phyloP scores from a whole-genome alignment of 37 sponge, comb jelly and placozoan species.

The Geodia barretti region DNA sequence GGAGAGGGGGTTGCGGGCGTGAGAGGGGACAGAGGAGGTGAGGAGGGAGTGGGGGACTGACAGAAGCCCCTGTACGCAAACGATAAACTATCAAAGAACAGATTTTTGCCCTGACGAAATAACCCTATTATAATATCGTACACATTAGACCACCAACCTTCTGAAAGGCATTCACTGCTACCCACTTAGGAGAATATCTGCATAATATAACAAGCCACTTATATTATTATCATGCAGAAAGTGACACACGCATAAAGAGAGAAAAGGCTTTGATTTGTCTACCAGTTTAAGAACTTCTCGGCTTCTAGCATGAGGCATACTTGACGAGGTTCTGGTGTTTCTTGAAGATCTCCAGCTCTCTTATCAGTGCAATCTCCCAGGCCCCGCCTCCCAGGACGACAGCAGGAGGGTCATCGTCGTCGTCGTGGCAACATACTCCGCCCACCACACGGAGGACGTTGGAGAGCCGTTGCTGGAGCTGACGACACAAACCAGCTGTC shows the following conservation, averaged over 20 bases:
- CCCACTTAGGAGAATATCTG: constrained; percentile 12
- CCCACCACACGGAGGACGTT: constrained; percentile 6
- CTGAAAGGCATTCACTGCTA: not conserved
- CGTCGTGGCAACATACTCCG: not conserved
- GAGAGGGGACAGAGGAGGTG: constrained; percentile 1
- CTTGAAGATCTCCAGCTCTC: constrained; percentile 5
- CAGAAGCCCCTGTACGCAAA: constrained; percentile 1
- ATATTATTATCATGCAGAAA: no score
- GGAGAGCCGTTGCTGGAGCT: constrained; percentile 7
- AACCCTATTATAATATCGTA: no score
- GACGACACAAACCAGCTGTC: constrained; percentile 21
- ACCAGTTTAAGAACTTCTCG: no score
- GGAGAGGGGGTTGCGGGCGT: not conserved
- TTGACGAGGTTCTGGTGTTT: not conserved
- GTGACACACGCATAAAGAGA: no score
- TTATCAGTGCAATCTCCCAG: constrained; percentile 44
- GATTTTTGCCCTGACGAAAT: no score
- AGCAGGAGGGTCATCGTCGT: not conserved
- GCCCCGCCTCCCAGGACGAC: constrained; percentile 33
- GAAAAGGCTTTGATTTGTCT: no score
- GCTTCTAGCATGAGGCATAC: no score
- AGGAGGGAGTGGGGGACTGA: constrained; percentile 1
- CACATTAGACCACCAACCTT: no score
- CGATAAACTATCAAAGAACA: no score
- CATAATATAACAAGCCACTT: no score